Evolutionary conservation across 2,113 vertebrate species (phyloP), one percentile per base, ranked within the genome.

Genomic region (Emydura subglobosa): DNA sequence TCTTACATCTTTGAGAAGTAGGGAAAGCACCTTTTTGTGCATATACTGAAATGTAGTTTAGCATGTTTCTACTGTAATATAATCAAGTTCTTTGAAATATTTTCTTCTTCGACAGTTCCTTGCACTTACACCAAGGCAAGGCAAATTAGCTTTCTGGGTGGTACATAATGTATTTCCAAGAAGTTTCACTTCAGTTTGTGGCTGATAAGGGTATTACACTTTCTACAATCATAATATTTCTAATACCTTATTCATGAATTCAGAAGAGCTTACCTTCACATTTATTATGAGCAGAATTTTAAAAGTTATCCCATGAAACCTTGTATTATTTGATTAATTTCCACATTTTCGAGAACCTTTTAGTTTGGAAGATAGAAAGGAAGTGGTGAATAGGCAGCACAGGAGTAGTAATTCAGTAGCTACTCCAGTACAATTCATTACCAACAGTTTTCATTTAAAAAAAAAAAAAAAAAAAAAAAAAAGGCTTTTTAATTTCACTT

Each of bases 401-500:
- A 59, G 81, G 91, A 89, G 9, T 0, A 11, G 79, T 29, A 31
- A 53, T 91, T 68, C 59, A 12, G 25, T 34, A 83, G 8, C 7
- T 81, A 11, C 16, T 82, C 17, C 4, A 19, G 13, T 80, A 65
- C 39, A 88, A 65, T 27, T n/a, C 11, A 39, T 55, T 44, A 54
- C 65, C 42, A 27, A 21, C 59, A 82, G 31, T 39, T 27, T 27
- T 34, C 5, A 34, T 16, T 44, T 76, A 85, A 2, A 10, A 47
- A 74, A 54, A 8, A 51, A 94, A 27, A 12, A 8, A 51, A 94
- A 27, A n/a, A 24, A 1, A 55, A 90, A 21, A 8, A 51, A 94
- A 27, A 12, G 12, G 11, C 31, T 92, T 92, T 89, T 89, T 72
- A 42, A 76, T 34, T 82, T 96, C 88, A 96, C 44, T 92, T 90